These are phyloP conservation scores for Gobio occitaniae DNA, from an alignment of 2,797 vertebrate genomes.

Conservation along the genomic window DNA sequence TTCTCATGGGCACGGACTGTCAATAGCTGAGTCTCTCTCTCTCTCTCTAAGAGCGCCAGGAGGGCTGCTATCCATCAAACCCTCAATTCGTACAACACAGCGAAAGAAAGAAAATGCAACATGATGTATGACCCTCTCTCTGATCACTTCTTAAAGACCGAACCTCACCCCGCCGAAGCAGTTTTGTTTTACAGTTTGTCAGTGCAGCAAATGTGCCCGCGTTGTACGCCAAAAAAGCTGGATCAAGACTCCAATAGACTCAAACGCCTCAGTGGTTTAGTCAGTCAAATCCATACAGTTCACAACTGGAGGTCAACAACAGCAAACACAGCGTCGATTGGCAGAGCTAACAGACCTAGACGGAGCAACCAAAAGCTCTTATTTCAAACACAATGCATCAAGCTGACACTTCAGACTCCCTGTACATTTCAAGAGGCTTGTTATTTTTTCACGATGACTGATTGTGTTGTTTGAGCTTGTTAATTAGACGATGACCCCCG, in stretches of 20 bases:
- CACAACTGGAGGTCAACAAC: slow-evolving; percentile 12
- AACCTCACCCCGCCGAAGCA: slow-evolving; percentile 17
- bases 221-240: neutral
- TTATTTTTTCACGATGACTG: slow-evolving; percentile 51
- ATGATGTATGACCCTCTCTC: slow-evolving; percentile 77
- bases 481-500: slow-evolving; percentile 54
- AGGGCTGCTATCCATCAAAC: slow-evolving; percentile 75
- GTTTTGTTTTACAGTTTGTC: slow-evolving; percentile 6
- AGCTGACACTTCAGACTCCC: neutral
- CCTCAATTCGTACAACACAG: slow-evolving; percentile 69
- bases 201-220: neutral
- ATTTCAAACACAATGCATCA: slow-evolving; percentile 29
- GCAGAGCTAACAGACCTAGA: slow-evolving; percentile 1
- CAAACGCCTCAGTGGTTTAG: neutral
- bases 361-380: neutral
- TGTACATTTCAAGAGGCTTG: slow-evolving; percentile 24
- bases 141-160: slow-evolving; percentile 62
- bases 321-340: slow-evolving; percentile 15
- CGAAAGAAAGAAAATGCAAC: slow-evolving; percentile 49
- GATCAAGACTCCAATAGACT: neutral
- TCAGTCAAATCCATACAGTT: slow-evolving; percentile 34
- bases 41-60: slow-evolving; percentile 32
- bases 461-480: slow-evolving; percentile 56
- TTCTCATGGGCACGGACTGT: slow-evolving; percentile 38
- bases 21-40: slow-evolving; percentile 35